Conservation (phyloP, 2,888 invertebrate species). For the Therioaphis trifolii region DNA sequence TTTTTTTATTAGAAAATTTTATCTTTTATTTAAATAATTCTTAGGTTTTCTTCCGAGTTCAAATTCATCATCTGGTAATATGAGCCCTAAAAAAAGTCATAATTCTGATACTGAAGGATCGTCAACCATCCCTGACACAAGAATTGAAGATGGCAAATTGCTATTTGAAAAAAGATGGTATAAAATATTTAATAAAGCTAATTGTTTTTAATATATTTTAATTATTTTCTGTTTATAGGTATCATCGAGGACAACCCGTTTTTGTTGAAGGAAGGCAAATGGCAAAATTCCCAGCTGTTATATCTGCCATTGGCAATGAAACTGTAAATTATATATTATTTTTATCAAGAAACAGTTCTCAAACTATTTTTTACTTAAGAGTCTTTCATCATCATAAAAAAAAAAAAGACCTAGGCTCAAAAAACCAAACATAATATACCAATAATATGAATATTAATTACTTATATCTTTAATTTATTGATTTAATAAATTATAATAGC, state of each 20-base stretch:
- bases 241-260: conserved; percentile 92
- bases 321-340: conserved; percentile 74
- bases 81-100: conserved; percentile 54
- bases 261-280: conserved; percentile 90
- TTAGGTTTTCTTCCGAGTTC: conserved; percentile 47
- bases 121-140: conserved; percentile 46
- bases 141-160: conserved; percentile 92
- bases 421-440: too few relatives aligned
- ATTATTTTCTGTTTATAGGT: conserved; percentile 70
- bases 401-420: too few relatives aligned
- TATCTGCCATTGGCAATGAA: conserved; percentile 90
- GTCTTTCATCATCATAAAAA: too few relatives aligned
- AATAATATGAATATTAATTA: too few relatives aligned
- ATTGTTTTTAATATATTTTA: conserved; percentile 28
- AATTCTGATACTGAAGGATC: conserved; percentile 52
- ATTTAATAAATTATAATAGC: too few relatives aligned
- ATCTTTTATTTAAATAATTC: not conserved
- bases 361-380: too few relatives aligned
- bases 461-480: too few relatives aligned
- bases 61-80: conserved; percentile 42
- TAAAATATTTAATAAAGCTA: not conserved
- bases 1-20: not conserved
- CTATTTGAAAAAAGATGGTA: conserved; percentile 92
- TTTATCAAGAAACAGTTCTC: too few relatives aligned
- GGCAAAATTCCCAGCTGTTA: conserved; percentile 86